A percentile compares a stretch with the other conserved stretches of the same genome.
Conservation (phyloP, 2,113 vertebrate species). For the Leuciscus idus region DNA sequence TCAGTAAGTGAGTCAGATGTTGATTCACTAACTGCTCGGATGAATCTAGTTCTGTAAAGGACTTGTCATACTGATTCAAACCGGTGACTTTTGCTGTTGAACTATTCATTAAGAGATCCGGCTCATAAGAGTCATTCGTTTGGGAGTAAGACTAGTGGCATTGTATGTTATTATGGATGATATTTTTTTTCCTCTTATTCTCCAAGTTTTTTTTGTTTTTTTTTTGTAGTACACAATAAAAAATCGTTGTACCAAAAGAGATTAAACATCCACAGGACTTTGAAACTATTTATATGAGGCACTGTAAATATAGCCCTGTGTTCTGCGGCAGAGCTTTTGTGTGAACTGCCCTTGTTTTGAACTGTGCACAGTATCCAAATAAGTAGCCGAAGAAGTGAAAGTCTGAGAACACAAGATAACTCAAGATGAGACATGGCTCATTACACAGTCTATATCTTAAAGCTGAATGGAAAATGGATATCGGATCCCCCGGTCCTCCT, state of each 20-base stretch:
- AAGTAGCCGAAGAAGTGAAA: slow-evolving; percentile 8
- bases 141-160: no score
- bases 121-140: background rate
- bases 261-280: background rate
- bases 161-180: no score
- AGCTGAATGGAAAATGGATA: slow-evolving; percentile 45
- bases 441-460: slow-evolving; percentile 32
- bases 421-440: slow-evolving; percentile 36
- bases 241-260: background rate
- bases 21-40: background rate
- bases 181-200: no score
- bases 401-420: slow-evolving; percentile 32
- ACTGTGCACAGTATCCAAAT: slow-evolving; percentile 5
- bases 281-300: background rate
- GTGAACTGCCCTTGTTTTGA: slow-evolving; percentile 25
- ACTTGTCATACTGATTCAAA: background rate
- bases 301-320: slow-evolving; percentile 2
- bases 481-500: background rate
- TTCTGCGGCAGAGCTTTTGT: background rate
- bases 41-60: background rate
- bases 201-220: no score
- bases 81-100: background rate
- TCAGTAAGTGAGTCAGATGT: background rate
- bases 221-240: background rate
- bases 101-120: background rate